Percentiles rank a stretch among this genome's conserved stretches.
These are phyloP conservation scores for Tychaedon coryphoeus DNA, from an alignment of 2,113 vertebrate genomes.

Conservation along the genomic window DNA sequence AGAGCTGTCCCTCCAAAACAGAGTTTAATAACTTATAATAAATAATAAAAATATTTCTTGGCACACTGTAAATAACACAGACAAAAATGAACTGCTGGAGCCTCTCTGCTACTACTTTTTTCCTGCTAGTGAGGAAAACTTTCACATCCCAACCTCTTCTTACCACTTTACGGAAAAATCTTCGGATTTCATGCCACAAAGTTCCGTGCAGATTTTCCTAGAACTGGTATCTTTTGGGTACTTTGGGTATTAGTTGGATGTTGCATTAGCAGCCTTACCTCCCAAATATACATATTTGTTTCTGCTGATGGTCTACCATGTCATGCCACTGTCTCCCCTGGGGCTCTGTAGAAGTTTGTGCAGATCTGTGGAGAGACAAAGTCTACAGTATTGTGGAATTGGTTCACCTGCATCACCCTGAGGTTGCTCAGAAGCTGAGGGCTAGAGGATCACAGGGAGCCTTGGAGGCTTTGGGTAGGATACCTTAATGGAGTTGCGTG, in stretches of 20 bases:
- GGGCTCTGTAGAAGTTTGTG: not conserved
- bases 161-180: not conserved
- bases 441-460: fast-evolving
- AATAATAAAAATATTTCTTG: not conserved
- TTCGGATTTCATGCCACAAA: fast-evolving
- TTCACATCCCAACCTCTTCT: not conserved
- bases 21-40: not conserved
- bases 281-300: not conserved
- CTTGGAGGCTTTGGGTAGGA: fast-evolving
- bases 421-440: not conserved
- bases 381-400: not conserved
- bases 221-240: not conserved
- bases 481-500: fast-evolving
- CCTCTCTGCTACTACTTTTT: not conserved
- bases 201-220: not conserved
- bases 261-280: not conserved
- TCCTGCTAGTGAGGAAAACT: not conserved
- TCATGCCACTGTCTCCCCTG: not conserved
- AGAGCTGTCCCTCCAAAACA: not conserved
- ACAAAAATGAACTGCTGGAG: not conserved
- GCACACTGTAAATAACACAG: not conserved
- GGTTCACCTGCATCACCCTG: not conserved
- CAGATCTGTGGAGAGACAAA: not conserved
- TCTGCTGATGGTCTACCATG: not conserved
- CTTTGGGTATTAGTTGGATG: fast-evolving